Percentiles rank a stretch among this genome's conserved stretches.
phyloP scores from a whole-genome alignment of 2,797 vertebrate species.

The Galaxias olidus region DNA sequence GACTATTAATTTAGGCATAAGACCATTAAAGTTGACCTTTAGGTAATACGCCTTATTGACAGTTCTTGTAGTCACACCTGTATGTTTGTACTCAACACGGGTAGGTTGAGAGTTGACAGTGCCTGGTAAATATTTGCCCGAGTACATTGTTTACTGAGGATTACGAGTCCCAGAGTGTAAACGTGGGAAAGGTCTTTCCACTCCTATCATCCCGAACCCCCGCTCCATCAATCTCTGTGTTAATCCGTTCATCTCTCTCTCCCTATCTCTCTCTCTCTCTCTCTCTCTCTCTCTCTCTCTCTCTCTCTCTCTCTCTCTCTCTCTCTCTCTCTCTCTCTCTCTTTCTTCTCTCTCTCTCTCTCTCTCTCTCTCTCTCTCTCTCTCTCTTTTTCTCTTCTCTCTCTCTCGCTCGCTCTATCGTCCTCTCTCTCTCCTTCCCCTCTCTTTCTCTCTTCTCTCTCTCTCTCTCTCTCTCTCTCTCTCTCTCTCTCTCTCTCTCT shows the following conservation, averaged over 20 bases:
- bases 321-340: constrained; percentile 8
- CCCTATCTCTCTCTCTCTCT: constrained; percentile 10
- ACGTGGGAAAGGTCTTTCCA: constrained; percentile 23
- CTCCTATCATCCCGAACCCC: constrained; percentile 11
- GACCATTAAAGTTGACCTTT: constrained; percentile 37
- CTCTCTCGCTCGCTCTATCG: no score
- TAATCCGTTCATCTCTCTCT: constrained; percentile 13
- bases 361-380: constrained; percentile 11
- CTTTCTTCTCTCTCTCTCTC: constrained; percentile 15
- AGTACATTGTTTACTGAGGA: constrained; percentile 57
- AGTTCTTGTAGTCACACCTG: constrained; percentile 30
- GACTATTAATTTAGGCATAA: no score
- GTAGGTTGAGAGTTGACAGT: constrained; percentile 13
- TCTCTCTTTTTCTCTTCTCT: constrained; percentile 6
- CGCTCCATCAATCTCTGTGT: constrained; percentile 10
- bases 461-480: constrained; percentile 3
- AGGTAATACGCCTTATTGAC: constrained; percentile 39
- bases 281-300: constrained; percentile 9
- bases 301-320: constrained; percentile 5
- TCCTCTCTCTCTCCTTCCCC: constrained; percentile 1
- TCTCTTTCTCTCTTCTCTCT: constrained; percentile 10
- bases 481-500: constrained; percentile 13
- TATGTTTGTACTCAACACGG: constrained; percentile 46
- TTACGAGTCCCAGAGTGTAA: constrained; percentile 54
- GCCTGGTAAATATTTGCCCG: constrained; percentile 62